Evolutionary conservation across 1,140 invertebrate genomes (phyloP).

Genomic region (Papilio helenus): DNA sequence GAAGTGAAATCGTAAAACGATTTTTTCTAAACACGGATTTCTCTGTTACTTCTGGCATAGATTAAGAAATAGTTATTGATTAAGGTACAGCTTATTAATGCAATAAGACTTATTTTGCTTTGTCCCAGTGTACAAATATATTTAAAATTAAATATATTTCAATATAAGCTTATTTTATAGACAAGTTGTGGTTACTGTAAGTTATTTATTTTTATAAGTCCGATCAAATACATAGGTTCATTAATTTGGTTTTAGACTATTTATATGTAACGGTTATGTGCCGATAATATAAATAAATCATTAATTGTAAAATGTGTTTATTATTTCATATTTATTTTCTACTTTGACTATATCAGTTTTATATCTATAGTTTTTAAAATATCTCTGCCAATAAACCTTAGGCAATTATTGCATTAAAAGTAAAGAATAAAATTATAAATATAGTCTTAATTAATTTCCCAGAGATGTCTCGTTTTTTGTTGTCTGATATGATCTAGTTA

Average conservation of each 20-base stretch:
- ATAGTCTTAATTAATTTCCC: not conserved
- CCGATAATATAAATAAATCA: not conserved
- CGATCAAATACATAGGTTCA: not conserved
- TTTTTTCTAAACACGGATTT: not conserved
- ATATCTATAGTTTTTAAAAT: too few species aligned
- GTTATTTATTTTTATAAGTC: not conserved
- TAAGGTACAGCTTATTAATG: not conserved
- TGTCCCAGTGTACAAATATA: slow-evolving; percentile 5
- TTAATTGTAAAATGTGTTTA: not conserved
- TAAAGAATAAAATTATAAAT: not conserved
- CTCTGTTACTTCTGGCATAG: not conserved
- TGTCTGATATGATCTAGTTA: not conserved
- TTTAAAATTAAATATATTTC: not conserved
- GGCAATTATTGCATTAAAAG: not conserved
- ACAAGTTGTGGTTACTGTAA: not conserved
- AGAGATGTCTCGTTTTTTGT: not conserved
- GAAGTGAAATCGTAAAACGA: not conserved
- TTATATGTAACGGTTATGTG: not conserved
- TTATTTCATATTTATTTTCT: not conserved
- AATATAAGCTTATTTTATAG: not conserved
- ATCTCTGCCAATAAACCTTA: too few species aligned
- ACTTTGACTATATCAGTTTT: not conserved
- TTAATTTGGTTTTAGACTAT: not conserved
- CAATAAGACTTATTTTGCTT: not conserved
- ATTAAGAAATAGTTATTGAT: not conserved